Base-by-base conservation (phyloP, 2,888 invertebrate species). In the Clostera curtula region DNA sequence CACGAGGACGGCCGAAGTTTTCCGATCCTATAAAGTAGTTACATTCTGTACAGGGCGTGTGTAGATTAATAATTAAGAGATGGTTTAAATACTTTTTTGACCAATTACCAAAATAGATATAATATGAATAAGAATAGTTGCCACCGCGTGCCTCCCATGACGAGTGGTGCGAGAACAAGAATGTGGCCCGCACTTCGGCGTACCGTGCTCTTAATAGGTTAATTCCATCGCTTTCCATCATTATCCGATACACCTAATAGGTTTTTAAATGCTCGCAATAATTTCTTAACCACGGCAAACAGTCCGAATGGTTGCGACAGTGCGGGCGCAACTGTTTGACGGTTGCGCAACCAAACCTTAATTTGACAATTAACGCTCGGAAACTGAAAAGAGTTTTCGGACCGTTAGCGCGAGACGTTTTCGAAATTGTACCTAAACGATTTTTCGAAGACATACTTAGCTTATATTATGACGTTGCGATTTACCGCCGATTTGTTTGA, bases 331-430 rank as follows among this genome's bases (percentile, higher is more conserved):
- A 41, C 38, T 29, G 5, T 42, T 35, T 35, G 36, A 28, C 33
- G 40, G 39, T 60, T 59, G 37, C 39, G 35, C 43, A 56, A 48
- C 12, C 34, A 24, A 35, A 28, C 36, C 38, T 53, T 59, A 61
- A 69, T 69, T 66, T 57, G 53, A 44, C 40, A 63, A 67, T 68
- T 66, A 67, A 59, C 59, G 46, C 41, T 49, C 49, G 46, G 40
- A 36, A 35, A 42, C 51, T 51, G 47, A 50, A 57, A 55, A 56
- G 60, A 54, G 35, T 58, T 56, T 49, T 50, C 43, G 44, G 39
- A 45, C 49, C 52, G 56, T 52, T 59, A 61, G 51, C 44, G 36
- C 49, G 52, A 29, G 39, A 47, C 40, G 27, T 45, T 54, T 43
- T 27, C 39, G 48, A 42, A 51, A 48, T 24, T 22, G 11, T 12